These are phyloP conservation scores for Hemibagrus guttatus DNA, from an alignment of 2,797 vertebrate species.

Conservation along the genomic window DNA sequence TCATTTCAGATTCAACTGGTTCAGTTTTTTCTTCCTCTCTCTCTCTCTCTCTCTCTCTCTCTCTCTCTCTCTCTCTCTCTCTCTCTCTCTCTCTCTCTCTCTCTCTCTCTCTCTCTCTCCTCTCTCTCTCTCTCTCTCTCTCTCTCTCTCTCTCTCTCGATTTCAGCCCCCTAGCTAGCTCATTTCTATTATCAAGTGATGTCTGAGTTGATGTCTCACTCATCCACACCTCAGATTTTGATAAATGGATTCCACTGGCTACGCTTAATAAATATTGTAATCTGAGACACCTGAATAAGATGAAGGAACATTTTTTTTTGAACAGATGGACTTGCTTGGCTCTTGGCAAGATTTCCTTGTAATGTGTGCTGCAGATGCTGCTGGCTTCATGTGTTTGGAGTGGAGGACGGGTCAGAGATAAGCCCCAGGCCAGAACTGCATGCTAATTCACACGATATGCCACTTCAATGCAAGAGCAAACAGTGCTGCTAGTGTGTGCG, in stretches of 20 bases:
- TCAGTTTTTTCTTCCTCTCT: neutral
- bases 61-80: too few species aligned
- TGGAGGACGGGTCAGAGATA: constrained; percentile 48
- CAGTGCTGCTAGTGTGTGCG: neutral
- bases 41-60: too few species aligned
- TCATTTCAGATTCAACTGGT: neutral
- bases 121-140: too few species aligned
- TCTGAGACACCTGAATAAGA: neutral
- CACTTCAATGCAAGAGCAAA: constrained; percentile 2
- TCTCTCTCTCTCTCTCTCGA: too few species aligned
- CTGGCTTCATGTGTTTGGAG: constrained; percentile 23
- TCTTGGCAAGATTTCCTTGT: constrained; percentile 22
- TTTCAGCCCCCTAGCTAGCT: too few species aligned
- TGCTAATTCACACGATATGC: constrained; percentile 23
- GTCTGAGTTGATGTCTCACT: neutral
- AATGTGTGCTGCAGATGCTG: constrained; percentile 34
- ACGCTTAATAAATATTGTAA: neutral
- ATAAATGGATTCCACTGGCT: neutral
- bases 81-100: too few species aligned
- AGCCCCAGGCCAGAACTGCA: constrained; percentile 42
- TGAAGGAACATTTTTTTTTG: neutral
- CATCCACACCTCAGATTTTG: neutral
- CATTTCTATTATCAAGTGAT: neutral
- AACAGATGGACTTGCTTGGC: constrained; percentile 20
- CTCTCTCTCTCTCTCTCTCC: too few species aligned